These are phyloP conservation scores for Amniataba percoides DNA, from an alignment of 2,797 vertebrate species.

Conservation along the genomic window DNA sequence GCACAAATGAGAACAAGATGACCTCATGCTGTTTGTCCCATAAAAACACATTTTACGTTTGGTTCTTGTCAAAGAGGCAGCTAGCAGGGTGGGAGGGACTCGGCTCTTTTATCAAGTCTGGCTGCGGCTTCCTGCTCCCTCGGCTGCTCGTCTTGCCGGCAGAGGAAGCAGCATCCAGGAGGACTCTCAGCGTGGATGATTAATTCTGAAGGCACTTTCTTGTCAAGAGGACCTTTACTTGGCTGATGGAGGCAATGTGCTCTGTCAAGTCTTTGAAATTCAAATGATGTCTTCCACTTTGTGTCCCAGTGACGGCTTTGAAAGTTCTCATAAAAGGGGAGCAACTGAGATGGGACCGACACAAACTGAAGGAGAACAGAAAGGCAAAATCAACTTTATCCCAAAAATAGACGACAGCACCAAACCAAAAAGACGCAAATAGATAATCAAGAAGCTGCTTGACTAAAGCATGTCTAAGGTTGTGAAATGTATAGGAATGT, in stretches of 20 bases:
- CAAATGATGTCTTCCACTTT: slow-evolving; percentile 77
- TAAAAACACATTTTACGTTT: slow-evolving; percentile 51
- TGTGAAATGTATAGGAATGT: slow-evolving; percentile 46
- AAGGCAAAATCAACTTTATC: slow-evolving; percentile 57
- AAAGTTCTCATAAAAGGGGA: slow-evolving; percentile 71
- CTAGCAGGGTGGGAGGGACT: slow-evolving; percentile 17
- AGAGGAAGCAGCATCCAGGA: slow-evolving; percentile 58
- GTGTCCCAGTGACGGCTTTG: slow-evolving; percentile 71
- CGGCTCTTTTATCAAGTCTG: slow-evolving; percentile 35
- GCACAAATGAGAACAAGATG: slow-evolving; percentile 52
- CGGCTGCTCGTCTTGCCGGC: slow-evolving; percentile 30
- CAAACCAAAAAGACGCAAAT: slow-evolving; percentile 60
- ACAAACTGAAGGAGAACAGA: slow-evolving; percentile 56
- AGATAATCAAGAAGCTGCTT: slow-evolving; percentile 57
- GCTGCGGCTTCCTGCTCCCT: slow-evolving; percentile 18
- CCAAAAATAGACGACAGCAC: slow-evolving; percentile 72
- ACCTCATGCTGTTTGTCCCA: slow-evolving; percentile 50
- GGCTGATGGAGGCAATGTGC: slow-evolving; percentile 63
- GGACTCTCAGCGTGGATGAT: slow-evolving; percentile 63
- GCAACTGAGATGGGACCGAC: slow-evolving; percentile 62
- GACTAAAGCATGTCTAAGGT: slow-evolving; percentile 20
- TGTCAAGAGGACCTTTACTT: slow-evolving; percentile 71
- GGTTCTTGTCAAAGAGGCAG: slow-evolving; percentile 24
- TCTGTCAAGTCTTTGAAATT: slow-evolving; percentile 83
- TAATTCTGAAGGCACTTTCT: slow-evolving; percentile 75